phyloP scores from a whole-genome alignment of 2,888 invertebrate species.

The Melieria omissa region DNA sequence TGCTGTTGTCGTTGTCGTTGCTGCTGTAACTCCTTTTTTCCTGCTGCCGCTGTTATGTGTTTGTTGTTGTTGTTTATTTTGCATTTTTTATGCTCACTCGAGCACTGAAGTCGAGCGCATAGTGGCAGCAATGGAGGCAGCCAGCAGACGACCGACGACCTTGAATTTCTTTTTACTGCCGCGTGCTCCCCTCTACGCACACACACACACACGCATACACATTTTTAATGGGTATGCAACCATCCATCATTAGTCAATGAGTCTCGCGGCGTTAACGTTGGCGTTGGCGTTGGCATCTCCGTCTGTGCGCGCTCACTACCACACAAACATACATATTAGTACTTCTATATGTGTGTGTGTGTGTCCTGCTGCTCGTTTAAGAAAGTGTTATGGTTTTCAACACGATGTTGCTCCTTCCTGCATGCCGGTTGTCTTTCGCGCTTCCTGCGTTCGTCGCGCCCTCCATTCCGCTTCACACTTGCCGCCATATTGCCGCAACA shows the following conservation, averaged over 20 bases:
- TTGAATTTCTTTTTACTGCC: slow-evolving; percentile 49
- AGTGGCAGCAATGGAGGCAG: slow-evolving; percentile 41
- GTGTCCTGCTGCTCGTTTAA: slow-evolving; percentile 1
- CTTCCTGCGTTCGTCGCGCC: not conserved
- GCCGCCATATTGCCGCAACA: not conserved
- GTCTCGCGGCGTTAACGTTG: slow-evolving; percentile 38
- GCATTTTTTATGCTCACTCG: slow-evolving; percentile 56
- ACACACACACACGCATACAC: slow-evolving; percentile 5
- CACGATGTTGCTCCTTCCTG: slow-evolving; percentile 31
- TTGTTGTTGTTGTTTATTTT: slow-evolving; percentile 54
- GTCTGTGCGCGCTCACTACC: not conserved
- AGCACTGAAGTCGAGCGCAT: slow-evolving; percentile 19
- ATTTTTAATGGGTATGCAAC: slow-evolving; percentile 35
- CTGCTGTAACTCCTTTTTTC: slow-evolving; percentile 29
- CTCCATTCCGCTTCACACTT: not conserved
- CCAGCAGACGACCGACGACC: slow-evolving; percentile 62
- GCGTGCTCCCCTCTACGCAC: not conserved
- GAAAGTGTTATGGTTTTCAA: slow-evolving; percentile 38
- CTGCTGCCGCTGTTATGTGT: slow-evolving; percentile 25
- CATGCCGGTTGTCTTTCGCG: not conserved
- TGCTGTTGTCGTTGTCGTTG: slow-evolving; percentile 14
- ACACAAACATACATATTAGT: not conserved
- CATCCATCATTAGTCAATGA: slow-evolving; percentile 62
- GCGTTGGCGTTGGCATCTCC: slow-evolving; percentile 26
- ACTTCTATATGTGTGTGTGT: not conserved